Evolutionary conservation across 2,888 invertebrate genomes (phyloP).

Genomic region (Calameuta idolon): DNA sequence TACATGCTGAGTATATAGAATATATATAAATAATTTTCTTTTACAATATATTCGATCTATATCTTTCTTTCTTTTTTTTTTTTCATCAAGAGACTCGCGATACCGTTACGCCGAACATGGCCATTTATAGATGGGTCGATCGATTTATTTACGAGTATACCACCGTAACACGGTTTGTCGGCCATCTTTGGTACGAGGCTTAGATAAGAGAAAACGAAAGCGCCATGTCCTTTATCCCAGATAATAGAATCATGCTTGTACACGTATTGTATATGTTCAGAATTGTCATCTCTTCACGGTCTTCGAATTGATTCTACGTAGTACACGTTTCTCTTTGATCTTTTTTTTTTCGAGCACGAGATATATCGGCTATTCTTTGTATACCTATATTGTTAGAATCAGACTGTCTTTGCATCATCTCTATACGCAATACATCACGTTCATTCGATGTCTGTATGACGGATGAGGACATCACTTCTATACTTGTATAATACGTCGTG

Average conservation of each 20-base stretch:
- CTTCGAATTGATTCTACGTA: not conserved
- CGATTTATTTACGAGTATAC: not conserved
- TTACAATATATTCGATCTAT: conserved; percentile 10
- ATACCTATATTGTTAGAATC: not conserved
- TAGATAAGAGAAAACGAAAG: not conserved
- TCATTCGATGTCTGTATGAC: not conserved
- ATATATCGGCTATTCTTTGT: not conserved
- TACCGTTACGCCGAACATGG: not conserved
- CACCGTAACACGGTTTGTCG: not conserved
- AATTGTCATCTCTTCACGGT: not conserved
- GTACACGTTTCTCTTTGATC: not conserved
- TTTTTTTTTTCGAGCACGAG: not conserved
- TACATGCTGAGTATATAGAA: conserved; percentile 21
- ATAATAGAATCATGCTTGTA: not conserved
- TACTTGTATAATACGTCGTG: not conserved
- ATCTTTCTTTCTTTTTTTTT: not conserved
- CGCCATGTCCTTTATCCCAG: not conserved
- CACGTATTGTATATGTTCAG: not conserved
- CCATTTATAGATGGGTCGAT: not conserved
- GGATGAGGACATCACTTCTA: not conserved
- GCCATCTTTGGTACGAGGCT: not conserved
- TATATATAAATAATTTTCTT: conserved; percentile 16
- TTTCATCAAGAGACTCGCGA: not conserved
- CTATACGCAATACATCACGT: not conserved
- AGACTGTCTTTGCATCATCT: not conserved